Percentiles rank a stretch among this genome's conserved stretches.
Evolutionary conservation across 1,140 invertebrate genomes (phyloP).

Genomic region (Aphidius gifuensis): DNA sequence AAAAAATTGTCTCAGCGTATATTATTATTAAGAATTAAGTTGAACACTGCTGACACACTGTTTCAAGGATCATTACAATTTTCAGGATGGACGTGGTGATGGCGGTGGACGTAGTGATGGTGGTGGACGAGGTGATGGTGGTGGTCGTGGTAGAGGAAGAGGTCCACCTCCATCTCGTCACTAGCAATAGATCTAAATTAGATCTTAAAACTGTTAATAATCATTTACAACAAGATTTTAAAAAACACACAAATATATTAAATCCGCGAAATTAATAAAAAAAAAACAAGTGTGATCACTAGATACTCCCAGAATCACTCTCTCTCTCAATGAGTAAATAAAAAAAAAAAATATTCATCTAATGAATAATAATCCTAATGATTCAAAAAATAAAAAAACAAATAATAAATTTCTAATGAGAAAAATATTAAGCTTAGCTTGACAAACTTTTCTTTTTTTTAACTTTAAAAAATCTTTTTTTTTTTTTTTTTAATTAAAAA

Average conservation of each 20-base stretch:
- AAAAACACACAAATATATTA: conserved; percentile 12
- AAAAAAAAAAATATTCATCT: conserved; percentile 4
- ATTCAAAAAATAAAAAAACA: no score
- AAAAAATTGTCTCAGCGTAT: background rate
- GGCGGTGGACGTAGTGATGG: conserved; percentile 8
- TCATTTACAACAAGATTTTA: conserved; percentile 23
- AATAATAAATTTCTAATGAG: no score
- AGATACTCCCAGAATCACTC: conserved; percentile 13
- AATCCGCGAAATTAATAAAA: conserved; percentile 17
- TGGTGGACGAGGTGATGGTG: conserved; percentile 44
- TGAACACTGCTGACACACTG: background rate
- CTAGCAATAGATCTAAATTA: conserved; percentile 43
- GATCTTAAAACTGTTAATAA: conserved; percentile 32
- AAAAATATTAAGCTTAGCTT: no score
- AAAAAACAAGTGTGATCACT: conserved; percentile 26
- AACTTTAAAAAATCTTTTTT: no score
- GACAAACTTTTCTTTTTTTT: no score
- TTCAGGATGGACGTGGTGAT: conserved; percentile 48
- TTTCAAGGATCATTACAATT: conserved; percentile 13
- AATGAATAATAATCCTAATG: no score
- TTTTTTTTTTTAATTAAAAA: no score
- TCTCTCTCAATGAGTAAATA: conserved; percentile 1
- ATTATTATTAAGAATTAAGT: background rate
- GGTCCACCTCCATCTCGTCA: conserved; percentile 42
- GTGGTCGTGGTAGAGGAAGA: conserved; percentile 45